These are phyloP conservation scores for Tychaedon coryphoeus DNA, from an alignment of 2,113 vertebrate species.

Conservation along the genomic window DNA sequence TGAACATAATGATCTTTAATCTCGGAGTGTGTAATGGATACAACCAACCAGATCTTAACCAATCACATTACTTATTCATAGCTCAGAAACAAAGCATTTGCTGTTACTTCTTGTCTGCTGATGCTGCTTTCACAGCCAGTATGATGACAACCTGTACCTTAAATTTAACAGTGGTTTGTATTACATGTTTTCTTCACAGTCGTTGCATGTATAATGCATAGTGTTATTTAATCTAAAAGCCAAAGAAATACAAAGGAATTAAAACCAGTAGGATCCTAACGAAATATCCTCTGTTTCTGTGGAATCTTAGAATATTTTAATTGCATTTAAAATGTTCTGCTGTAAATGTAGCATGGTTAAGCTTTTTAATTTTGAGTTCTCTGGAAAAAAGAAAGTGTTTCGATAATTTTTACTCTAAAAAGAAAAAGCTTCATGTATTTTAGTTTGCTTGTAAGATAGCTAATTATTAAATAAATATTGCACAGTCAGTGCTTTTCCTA, in stretches of 20 bases:
- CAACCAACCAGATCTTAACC: not conserved
- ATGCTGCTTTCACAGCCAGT: not conserved
- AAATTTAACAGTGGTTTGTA: not conserved
- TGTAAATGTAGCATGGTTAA: not conserved
- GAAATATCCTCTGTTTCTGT: not conserved
- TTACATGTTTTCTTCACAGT: not conserved
- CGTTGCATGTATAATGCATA: accelerated
- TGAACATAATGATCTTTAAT: accelerated
- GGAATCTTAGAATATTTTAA: not conserved
- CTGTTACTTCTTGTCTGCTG: not conserved
- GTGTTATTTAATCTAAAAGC: not conserved
- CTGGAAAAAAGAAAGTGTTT: not conserved
- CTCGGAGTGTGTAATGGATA: not conserved
- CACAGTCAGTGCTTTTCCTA: not conserved
- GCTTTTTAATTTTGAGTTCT: not conserved
- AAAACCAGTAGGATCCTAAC: not conserved
- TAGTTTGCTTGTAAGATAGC: not conserved
- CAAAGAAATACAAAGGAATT: not conserved
- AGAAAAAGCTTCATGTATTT: not conserved
- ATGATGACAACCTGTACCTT: not conserved
- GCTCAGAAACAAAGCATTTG: not conserved
- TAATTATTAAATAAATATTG: not conserved
- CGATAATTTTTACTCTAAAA: not conserved
- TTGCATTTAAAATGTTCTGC: not conserved
- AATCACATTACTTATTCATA: not conserved